Evolutionary conservation across 2,888 invertebrate species (phyloP).

Genomic region (Eupithecia subumbrata): DNA sequence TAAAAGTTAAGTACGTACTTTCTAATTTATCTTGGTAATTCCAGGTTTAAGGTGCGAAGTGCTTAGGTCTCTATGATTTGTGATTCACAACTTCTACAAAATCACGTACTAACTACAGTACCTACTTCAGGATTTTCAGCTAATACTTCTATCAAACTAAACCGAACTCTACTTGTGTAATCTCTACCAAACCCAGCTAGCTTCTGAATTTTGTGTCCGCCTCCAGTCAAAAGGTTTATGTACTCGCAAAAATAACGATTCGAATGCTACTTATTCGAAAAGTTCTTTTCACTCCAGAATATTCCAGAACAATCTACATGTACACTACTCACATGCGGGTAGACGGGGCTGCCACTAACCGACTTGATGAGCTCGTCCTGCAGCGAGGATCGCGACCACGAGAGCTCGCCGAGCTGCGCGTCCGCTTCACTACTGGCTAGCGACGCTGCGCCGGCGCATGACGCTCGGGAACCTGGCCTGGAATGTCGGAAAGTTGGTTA

Average conservation of each 20-base stretch:
- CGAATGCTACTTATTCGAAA: not conserved
- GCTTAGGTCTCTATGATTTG: not conserved
- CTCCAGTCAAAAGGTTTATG: not conserved
- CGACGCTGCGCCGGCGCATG: constrained; percentile 86
- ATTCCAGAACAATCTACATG: constrained; percentile 19
- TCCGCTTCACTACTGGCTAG: constrained; percentile 81
- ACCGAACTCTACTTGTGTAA: not conserved
- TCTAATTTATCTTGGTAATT: not conserved
- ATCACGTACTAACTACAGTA: not conserved
- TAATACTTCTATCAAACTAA: not conserved
- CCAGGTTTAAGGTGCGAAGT: not conserved
- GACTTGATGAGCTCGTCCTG: constrained; percentile 88
- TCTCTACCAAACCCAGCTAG: not conserved
- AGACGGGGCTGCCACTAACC: constrained; percentile 82
- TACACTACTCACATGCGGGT: constrained; percentile 76
- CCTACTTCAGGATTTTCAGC: not conserved
- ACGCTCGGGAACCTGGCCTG: constrained; percentile 81
- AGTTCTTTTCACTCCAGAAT: not conserved
- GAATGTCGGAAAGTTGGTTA: not conserved
- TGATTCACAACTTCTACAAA: not conserved
- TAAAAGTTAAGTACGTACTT: not conserved
- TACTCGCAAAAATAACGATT: not conserved
- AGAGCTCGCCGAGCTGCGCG: constrained; percentile 80
- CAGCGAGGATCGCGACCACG: constrained; percentile 86
- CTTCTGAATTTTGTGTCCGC: not conserved